Conservation (phyloP, 2,888 invertebrate genomes). For the Pristionchus fissidentatus region DNA sequence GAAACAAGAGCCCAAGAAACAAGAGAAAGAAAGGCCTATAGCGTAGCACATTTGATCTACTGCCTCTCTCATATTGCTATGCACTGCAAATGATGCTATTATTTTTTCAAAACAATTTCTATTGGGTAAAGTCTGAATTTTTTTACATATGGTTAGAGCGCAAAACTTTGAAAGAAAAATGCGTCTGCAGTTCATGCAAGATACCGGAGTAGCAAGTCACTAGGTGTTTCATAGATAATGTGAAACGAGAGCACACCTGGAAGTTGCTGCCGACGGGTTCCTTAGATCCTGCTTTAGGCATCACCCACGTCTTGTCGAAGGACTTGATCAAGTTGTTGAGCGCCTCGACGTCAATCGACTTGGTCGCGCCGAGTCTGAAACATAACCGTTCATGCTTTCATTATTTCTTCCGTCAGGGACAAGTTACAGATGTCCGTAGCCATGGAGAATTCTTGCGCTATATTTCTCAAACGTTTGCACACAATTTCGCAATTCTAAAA, state of each 20-base stretch:
- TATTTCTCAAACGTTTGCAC: not conserved
- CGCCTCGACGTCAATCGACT: conserved; percentile 36
- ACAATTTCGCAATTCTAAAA: not conserved
- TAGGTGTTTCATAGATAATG: too few relatives aligned
- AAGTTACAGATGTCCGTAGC: not conserved
- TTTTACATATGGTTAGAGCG: too few relatives aligned
- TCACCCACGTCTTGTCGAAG: conserved; percentile 72
- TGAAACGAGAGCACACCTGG: conserved; percentile 58
- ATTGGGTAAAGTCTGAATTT: too few relatives aligned
- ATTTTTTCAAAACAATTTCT: too few relatives aligned
- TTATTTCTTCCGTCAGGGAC: not conserved
- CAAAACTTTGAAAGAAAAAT: too few relatives aligned
- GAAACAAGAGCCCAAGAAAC: too few relatives aligned
- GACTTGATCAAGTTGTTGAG: conserved; percentile 49
- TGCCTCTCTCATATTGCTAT: too few relatives aligned
- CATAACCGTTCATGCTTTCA: not conserved
- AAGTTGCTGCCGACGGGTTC: conserved; percentile 74
- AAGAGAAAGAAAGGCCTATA: too few relatives aligned
- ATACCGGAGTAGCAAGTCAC: too few relatives aligned
- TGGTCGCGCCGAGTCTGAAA: conserved; percentile 3
- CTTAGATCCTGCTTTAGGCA: conserved; percentile 67
- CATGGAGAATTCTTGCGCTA: not conserved
- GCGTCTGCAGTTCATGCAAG: too few relatives aligned
- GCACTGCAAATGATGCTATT: too few relatives aligned
- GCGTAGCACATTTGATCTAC: too few relatives aligned